Base-by-base conservation (phyloP, 2,888 invertebrate species). In the Lithosia quadra region DNA sequence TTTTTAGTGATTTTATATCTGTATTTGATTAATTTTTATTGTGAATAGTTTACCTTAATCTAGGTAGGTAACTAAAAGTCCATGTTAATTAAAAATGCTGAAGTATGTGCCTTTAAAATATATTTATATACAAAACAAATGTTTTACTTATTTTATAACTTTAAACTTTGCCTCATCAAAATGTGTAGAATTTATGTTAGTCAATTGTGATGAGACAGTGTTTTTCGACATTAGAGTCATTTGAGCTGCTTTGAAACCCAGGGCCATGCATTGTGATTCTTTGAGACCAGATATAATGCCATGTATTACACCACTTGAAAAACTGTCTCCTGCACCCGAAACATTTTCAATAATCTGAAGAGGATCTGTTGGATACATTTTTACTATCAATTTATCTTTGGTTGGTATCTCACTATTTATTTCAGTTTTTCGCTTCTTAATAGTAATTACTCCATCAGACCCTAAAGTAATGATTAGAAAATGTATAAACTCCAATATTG, bases 261-360 rank as follows among this genome's bases (percentile, higher is more conserved):
- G 87, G 5, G 95, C 90, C 15, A 97, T 92, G 85, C 97, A 96
- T 68, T 94, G 88, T 61, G 95, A 91, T 86, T 97, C 96, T 9
- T 89, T 78, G 55, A 92, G 88, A 0, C 95, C 95, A 43, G 87
- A 88, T 33, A 97, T 86, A 84, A 97, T 91, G 0, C 96, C 97
- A 28, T 96, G 90, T 68, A 97, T 96, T 80, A 97, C 96, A 1
- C 97, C 97, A 84, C 96, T 96, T 4, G 96, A 95, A 82, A 97
- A 96, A 86, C 97, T 97, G 84, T 98, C 98, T 1, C 98, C 98
- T 24, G 98, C 97, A 7, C 98, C 98, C n/a, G 97, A 97, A 0
- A 97, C 97, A 92, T 96, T 98, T 64, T 96, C 95, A 18, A 97
- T 88, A 64, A 92, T 81, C 68, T 87, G 69, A 55, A 95, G 71